These are phyloP conservation scores for Phylloscopus collybita DNA, from an alignment of 2,797 vertebrate species.

Conservation along the genomic window DNA sequence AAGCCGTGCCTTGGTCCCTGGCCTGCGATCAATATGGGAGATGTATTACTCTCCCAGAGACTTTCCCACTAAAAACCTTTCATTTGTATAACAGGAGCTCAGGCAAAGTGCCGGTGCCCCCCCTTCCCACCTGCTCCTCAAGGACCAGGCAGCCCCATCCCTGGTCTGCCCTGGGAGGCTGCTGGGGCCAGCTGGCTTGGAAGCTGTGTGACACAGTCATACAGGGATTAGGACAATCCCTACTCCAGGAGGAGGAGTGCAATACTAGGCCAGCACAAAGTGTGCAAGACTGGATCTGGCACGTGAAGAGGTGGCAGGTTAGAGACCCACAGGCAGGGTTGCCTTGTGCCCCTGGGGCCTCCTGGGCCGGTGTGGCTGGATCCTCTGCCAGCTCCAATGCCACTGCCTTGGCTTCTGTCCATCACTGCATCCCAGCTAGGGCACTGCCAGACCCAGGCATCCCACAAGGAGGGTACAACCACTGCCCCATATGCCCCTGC, in stretches of 20 bases:
- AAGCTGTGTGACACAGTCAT: not conserved
- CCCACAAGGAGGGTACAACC: not conserved
- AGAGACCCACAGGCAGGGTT: not conserved
- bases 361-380: too few species aligned
- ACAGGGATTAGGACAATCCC: not conserved
- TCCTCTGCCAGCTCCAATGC: not conserved
- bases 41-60: slow-evolving; percentile 76
- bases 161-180: not conserved
- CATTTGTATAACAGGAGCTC: slow-evolving; percentile 74
- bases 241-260: not conserved
- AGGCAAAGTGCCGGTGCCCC: slow-evolving; percentile 32
- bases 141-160: not conserved
- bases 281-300: not conserved
- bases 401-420: not conserved
- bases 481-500: not conserved
- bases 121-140: not conserved
- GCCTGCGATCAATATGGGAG: slow-evolving; percentile 76
- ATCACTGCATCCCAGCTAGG: not conserved
- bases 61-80: slow-evolving; percentile 77
- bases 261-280: not conserved
- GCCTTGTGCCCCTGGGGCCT: not conserved
- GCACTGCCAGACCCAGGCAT: not conserved
- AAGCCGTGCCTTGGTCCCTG: slow-evolving; percentile 78
- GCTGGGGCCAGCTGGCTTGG: not conserved
- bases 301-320: not conserved